Conservation (phyloP, 2,888 invertebrate species). For the Rhaphigaster nebulosa region DNA sequence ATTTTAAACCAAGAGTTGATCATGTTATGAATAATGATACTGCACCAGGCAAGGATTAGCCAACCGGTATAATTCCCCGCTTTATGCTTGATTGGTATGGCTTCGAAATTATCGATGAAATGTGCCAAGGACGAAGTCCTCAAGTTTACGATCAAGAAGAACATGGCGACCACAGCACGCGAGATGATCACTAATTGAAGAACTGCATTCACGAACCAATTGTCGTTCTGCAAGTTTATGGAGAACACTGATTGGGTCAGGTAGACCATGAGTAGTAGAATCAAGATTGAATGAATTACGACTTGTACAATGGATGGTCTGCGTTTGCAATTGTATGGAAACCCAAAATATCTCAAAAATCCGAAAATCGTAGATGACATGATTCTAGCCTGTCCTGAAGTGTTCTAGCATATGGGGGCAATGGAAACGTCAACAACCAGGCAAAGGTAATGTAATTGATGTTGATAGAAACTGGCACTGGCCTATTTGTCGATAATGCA, state of each 20-base stretch:
- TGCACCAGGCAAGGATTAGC: not conserved
- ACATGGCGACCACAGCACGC: not conserved
- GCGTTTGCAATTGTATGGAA: not conserved
- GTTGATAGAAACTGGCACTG: not conserved
- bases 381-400: not conserved
- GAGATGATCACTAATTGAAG: not conserved
- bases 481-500: not conserved
- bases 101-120: not conserved
- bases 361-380: not conserved
- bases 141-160: not conserved
- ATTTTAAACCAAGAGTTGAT: not conserved
- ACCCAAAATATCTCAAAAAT: not conserved
- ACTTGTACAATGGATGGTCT: not conserved
- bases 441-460: not conserved
- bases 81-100: not conserved
- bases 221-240: no score
- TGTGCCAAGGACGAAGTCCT: not conserved
- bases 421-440: not conserved
- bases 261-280: not conserved
- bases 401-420: no score
- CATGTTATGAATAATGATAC: not conserved
- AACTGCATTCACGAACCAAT: not conserved
- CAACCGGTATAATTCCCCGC: not conserved
- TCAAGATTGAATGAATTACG: not conserved
- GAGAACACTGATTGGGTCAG: not conserved